phyloP scores from a whole-genome alignment of 2,113 vertebrate genomes.

The Chitala chitala region DNA sequence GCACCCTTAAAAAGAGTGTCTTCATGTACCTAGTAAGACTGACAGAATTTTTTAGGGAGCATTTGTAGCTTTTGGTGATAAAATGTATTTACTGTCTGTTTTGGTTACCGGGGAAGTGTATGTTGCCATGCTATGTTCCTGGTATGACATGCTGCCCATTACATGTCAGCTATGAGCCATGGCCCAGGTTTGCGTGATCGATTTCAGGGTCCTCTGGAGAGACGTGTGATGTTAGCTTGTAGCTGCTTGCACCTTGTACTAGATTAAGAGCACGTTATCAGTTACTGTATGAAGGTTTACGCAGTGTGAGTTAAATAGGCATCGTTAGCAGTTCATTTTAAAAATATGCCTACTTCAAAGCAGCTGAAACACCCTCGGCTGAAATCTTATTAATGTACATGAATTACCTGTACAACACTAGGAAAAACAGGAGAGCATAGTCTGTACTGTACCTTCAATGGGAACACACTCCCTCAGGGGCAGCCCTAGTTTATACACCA shows the following conservation, averaged over 20 bases:
- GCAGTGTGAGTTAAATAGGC: neutral
- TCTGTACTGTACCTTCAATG: neutral
- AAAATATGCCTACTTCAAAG: conserved; percentile 8
- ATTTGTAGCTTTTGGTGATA: no score
- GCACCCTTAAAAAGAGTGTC: no score
- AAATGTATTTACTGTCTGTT: no score
- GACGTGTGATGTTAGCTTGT: neutral
- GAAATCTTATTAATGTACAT: conserved; percentile 5
- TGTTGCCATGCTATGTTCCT: no score
- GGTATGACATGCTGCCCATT: no score
- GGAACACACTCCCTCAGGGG: neutral
- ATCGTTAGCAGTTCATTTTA: neutral
- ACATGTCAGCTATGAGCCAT: no score
- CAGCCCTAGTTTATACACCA: conserved; percentile 54
- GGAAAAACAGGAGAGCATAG: neutral
- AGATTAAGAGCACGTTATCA: neutral
- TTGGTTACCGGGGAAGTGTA: no score
- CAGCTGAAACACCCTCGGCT: neutral
- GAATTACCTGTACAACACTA: neutral
- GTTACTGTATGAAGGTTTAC: neutral
- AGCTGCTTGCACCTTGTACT: neutral
- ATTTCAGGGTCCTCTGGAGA: no score
- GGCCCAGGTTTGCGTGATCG: no score
- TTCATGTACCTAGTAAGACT: no score
- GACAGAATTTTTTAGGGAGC: no score